Base-by-base conservation (phyloP, 2,888 invertebrate genomes). In the Lamellibrachia satsuma region DNA sequence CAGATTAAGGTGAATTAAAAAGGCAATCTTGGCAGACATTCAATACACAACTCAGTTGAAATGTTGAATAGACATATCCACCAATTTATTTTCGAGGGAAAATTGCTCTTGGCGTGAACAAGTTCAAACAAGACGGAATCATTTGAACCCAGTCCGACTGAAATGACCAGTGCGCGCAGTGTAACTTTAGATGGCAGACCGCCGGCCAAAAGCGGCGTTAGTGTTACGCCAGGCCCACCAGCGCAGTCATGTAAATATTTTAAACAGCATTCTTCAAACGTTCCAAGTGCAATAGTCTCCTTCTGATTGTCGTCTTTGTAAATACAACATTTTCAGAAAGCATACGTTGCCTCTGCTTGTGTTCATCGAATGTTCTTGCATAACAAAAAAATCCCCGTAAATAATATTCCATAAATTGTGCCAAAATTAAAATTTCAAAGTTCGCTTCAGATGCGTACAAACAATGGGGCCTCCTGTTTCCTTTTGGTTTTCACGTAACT, bases 21-120 rank as follows among this genome's bases (percentile, higher is more conserved):
- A 75, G 75, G 75, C 75, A n/a, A 75, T 75, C 75, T 75, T 75
- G 75, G 75, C 75, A 75, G 75, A 75, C 75, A 75, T 75, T 75
- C 75, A 75, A 75, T 75, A 75, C 75, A 75, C 75, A 75, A 75
- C 75, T 75, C n/a, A 75, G 75, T 75, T 75, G 75, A 75, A 75
- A 75, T 75, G 75, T 75, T 75, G 75, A 22, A 75, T 75, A 75
- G 75, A 15, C 75, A 75, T n/a, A n/a, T 6, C 75, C 75, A 75
- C n/a, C 75, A 75, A 75, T 75, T 75, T 75, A 75, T 75, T 75
- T 75, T 22, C 75, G 75, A 75, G 75, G 75, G 75, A 75, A 75
- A n/a, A 75, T 75, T 55, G 55, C 55, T 55, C 55, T 55, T 75
- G 75, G 75, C 75, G 75, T 22, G 75, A 75, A 75, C 75, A 75